Evolutionary conservation across 2,888 invertebrate species (phyloP).

Genomic region (Mactromeris polynyma): DNA sequence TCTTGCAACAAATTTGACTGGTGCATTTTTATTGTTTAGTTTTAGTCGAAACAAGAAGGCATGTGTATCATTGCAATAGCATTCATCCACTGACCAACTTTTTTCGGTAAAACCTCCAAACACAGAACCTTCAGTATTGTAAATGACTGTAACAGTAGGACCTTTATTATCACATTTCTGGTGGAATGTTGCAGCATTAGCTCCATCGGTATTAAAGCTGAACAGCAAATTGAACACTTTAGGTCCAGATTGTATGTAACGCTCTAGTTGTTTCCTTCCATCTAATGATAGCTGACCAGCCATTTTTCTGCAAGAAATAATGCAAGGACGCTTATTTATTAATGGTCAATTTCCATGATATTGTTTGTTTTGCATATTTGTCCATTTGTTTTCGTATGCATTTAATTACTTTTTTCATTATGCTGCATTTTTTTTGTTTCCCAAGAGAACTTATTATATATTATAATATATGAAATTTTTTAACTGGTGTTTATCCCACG

Average conservation of each 20-base stretch:
- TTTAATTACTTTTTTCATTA: too few relatives aligned
- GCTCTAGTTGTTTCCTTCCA: constrained; percentile 62
- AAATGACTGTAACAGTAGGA: constrained; percentile 70
- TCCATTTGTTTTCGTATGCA: too few relatives aligned
- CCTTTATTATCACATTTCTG: constrained; percentile 72
- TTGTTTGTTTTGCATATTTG: too few relatives aligned
- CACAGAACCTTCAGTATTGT: constrained; percentile 65
- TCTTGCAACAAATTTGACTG: constrained; percentile 37
- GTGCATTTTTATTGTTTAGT: constrained; percentile 29
- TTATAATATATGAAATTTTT: too few relatives aligned
- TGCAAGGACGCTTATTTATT: too few relatives aligned
- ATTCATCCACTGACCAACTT: constrained; percentile 57
- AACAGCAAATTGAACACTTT: constrained; percentile 65
- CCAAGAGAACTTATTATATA: too few relatives aligned
- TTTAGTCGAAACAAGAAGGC: constrained; percentile 61
- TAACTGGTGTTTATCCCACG: too few relatives aligned
- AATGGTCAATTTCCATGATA: too few relatives aligned
- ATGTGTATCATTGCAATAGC: constrained; percentile 8
- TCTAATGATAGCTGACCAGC: constrained; percentile 6
- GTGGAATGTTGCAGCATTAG: constrained; percentile 67
- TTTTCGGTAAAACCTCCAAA: constrained; percentile 69
- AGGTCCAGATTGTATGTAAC: constrained; percentile 63
- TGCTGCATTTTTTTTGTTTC: too few relatives aligned
- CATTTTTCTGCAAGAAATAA: too few relatives aligned
- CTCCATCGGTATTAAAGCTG: constrained; percentile 66